Conservation (phyloP, 2,797 vertebrate species). For the Galagoides demidoff region DNA sequence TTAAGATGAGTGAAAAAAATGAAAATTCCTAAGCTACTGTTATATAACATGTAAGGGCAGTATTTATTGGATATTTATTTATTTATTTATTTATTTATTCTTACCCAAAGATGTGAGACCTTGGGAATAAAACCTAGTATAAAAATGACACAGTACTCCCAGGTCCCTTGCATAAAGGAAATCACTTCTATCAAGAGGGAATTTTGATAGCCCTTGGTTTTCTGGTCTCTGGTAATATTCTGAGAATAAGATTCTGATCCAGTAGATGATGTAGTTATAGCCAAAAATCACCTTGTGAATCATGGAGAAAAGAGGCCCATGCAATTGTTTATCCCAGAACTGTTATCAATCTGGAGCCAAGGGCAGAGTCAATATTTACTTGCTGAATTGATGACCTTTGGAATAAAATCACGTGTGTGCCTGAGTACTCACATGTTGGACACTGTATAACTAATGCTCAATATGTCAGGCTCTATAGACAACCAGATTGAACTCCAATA, state of each 20-base stretch:
- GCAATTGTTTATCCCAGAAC: accelerated
- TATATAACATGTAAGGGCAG: not conserved
- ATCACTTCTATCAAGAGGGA: not conserved
- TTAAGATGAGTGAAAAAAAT: not conserved
- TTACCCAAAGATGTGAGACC: not conserved
- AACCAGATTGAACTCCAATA: not conserved
- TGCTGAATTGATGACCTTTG: not conserved
- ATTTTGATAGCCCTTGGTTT: not conserved
- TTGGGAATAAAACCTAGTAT: not conserved
- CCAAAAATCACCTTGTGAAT: not conserved
- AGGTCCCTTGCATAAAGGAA: not conserved
- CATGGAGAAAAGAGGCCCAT: not conserved
- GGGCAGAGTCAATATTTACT: not conserved
- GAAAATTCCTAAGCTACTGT: not conserved
- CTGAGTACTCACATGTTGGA: not conserved
- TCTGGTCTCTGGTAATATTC: not conserved
- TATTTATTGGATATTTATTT: not conserved
- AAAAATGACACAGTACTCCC: not conserved
- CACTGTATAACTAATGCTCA: not conserved
- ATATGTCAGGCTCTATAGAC: not conserved
- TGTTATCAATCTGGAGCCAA: not conserved
- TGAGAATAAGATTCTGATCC: not conserved
- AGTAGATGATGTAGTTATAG: not conserved
- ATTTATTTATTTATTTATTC: not conserved
- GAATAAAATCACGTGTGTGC: no score